Percentiles rank a stretch among this genome's conserved stretches.
Evolutionary conservation across 2,797 vertebrate species (phyloP).

Genomic region (Vespertilio murinus): DNA sequence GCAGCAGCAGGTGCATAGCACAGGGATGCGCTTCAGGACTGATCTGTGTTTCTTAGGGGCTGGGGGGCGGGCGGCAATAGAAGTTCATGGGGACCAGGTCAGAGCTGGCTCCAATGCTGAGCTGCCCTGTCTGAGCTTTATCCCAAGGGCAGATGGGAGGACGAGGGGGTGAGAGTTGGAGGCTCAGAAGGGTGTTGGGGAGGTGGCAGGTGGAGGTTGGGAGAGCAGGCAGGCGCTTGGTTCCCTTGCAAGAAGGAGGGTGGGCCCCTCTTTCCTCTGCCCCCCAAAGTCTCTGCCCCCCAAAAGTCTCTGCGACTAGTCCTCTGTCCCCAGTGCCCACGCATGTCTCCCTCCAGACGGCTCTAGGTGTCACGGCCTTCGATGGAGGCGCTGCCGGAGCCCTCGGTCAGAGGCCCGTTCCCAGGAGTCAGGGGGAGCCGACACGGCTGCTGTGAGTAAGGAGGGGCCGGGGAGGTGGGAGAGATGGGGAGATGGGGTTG

Average conservation of each 20-base stretch:
- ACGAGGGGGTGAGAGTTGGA: too few relatives aligned
- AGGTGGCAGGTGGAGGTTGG: rapidly evolving
- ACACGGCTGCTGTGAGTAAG: conserved; percentile 73
- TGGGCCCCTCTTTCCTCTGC: too few relatives aligned
- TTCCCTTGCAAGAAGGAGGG: rapidly evolving
- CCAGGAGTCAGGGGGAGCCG: conserved; percentile 68
- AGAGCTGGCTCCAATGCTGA: background rate
- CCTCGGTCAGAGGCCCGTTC: conserved; percentile 69
- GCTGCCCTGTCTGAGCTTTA: background rate
- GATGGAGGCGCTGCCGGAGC: conserved; percentile 77
- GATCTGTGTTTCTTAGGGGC: background rate
- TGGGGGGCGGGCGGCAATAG: background rate
- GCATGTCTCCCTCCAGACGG: conserved; percentile 67
- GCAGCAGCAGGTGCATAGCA: rapidly evolving
- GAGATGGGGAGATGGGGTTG: background rate
- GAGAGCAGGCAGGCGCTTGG: background rate
- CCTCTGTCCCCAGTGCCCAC: background rate
- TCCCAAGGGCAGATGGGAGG: background rate
- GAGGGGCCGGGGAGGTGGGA: background rate
- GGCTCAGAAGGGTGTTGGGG: background rate
- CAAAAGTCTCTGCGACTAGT: background rate
- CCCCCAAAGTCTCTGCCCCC: background rate
- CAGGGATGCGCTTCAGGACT: rapidly evolving
- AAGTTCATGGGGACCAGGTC: background rate
- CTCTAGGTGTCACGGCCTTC: conserved; percentile 70